A percentile compares a stretch with the other conserved stretches of the same genome.
Evolutionary conservation across 2,797 vertebrate species (phyloP).

Genomic region (Hafferia zeledoni): DNA sequence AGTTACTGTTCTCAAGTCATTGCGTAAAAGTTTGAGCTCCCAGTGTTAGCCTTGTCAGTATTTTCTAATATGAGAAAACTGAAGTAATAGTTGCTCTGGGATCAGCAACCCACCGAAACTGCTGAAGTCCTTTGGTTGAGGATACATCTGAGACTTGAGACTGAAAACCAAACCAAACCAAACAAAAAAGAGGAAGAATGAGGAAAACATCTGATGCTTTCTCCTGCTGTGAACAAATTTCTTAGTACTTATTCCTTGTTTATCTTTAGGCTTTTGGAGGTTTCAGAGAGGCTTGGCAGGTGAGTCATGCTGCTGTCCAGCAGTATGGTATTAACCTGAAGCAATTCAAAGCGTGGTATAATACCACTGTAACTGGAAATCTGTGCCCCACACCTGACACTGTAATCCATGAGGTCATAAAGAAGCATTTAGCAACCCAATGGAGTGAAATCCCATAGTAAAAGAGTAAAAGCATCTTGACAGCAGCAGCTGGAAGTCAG

Average conservation of each 20-base stretch:
- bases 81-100: neutral
- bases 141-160: neutral
- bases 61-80: neutral
- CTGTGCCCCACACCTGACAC: neutral
- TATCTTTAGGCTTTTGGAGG: neutral
- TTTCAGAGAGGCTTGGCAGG: neutral
- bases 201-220: neutral
- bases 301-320: neutral
- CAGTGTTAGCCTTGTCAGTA: neutral
- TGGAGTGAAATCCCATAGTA: neutral
- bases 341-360: neutral
- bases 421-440: neutral
- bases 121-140: neutral
- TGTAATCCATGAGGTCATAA: neutral
- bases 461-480: neutral
- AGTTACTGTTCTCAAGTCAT: accelerated
- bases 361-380: neutral
- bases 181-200: neutral
- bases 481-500: neutral
- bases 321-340: neutral
- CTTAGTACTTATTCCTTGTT: neutral
- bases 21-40: neutral
- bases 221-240: neutral
- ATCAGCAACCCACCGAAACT: neutral
- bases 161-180: neutral